These are phyloP conservation scores for Buphagus erythrorhynchus DNA, from an alignment of 2,797 vertebrate species.

Conservation along the genomic window DNA sequence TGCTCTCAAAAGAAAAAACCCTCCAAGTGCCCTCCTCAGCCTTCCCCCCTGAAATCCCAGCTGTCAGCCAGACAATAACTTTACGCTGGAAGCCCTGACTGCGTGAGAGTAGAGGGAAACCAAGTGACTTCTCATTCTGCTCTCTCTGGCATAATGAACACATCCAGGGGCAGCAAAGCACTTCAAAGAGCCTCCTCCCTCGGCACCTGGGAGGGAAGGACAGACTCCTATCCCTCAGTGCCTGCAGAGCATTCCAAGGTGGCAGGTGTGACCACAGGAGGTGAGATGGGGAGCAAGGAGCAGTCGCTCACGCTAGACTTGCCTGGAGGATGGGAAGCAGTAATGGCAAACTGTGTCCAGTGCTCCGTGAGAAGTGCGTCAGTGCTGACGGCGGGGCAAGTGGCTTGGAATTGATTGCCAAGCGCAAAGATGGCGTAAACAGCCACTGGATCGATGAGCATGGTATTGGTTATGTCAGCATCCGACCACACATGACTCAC, in stretches of 20 bases:
- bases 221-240: background rate
- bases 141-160: background rate
- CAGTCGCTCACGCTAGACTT: accelerated
- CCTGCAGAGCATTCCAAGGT: accelerated
- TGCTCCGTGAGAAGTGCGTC: background rate
- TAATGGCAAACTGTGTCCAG: background rate
- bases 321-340: background rate
- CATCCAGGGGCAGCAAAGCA: background rate
- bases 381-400: background rate
- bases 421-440: background rate
- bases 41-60: background rate
- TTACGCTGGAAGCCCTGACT: background rate
- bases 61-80: background rate
- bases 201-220: background rate
- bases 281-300: background rate
- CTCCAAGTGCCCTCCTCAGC: background rate
- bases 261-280: background rate
- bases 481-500: background rate
- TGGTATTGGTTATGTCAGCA: background rate
- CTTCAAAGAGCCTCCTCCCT: background rate
- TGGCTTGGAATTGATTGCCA: background rate
- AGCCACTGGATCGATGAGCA: background rate
- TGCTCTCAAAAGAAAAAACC: accelerated
- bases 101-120: background rate
- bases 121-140: background rate